These are phyloP conservation scores for Conger conger DNA, from an alignment of 2,113 vertebrate species.

Conservation along the genomic window DNA sequence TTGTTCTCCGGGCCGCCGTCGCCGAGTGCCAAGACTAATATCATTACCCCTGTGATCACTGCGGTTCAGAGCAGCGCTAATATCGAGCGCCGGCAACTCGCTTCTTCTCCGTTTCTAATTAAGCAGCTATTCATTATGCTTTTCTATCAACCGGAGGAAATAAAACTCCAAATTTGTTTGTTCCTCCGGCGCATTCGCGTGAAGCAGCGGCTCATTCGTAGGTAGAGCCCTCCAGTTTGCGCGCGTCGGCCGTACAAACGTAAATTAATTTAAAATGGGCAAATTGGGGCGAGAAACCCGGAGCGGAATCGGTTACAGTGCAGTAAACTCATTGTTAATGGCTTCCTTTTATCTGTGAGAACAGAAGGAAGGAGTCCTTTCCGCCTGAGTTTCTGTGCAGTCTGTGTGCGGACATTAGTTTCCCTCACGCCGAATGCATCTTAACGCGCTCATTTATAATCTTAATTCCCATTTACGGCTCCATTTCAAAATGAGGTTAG, in stretches of 20 bases:
- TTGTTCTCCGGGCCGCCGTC: not conserved
- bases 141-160: not conserved
- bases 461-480: conserved; percentile 10
- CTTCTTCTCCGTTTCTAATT: conserved; percentile 21
- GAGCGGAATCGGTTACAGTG: conserved; percentile 15
- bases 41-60: not conserved
- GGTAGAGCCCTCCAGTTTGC: not conserved
- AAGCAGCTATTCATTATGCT: conserved; percentile 3
- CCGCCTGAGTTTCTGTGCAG: not conserved
- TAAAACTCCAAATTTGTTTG: conserved; percentile 10
- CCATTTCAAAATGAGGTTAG: not conserved
- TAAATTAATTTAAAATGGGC: not conserved
- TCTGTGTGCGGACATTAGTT: not conserved
- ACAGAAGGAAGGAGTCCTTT: conserved; percentile 8
- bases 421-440: not conserved
- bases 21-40: conserved; percentile 13
- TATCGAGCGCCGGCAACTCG: not conserved
- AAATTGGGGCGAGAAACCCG: not conserved
- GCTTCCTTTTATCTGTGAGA: conserved; percentile 21
- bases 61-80: not conserved
- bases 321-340: not conserved
- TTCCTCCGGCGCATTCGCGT: not conserved
- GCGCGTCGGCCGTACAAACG: not conserved
- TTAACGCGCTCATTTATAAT: conserved; percentile 9
- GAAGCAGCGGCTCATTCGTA: not conserved